phyloP scores from a whole-genome alignment of 2,888 invertebrate genomes.

The Calliphora vomitoria region DNA sequence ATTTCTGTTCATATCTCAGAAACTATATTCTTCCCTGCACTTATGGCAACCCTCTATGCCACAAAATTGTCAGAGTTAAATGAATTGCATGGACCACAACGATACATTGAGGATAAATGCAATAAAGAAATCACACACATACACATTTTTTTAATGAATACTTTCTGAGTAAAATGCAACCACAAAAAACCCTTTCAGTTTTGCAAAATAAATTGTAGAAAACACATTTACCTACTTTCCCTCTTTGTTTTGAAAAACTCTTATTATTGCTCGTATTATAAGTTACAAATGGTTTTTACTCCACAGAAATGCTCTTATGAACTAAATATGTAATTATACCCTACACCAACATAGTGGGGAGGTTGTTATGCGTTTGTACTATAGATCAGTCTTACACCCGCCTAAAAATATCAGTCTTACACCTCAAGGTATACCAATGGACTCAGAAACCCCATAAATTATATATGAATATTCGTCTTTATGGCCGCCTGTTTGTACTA shows the following conservation, averaged over 20 bases:
- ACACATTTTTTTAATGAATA: not conserved
- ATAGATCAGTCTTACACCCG: too few relatives aligned
- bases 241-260: not conserved
- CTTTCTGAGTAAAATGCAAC: slow-evolving; percentile 21
- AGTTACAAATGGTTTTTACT: not conserved
- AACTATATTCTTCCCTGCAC: not conserved
- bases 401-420: too few relatives aligned
- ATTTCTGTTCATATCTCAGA: too few relatives aligned
- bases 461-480: too few relatives aligned
- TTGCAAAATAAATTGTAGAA: slow-evolving; percentile 26
- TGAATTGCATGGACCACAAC: slow-evolving; percentile 40
- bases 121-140: not conserved
- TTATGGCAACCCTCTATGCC: slow-evolving; percentile 18
- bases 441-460: too few relatives aligned
- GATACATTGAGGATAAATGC: slow-evolving; percentile 11
- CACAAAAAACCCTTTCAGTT: slow-evolving; percentile 18
- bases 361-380: too few relatives aligned
- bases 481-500: too few relatives aligned
- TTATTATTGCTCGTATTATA: not conserved
- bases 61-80: slow-evolving; percentile 53
- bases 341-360: too few relatives aligned
- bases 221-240: slow-evolving; percentile 12
- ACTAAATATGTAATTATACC: not conserved
- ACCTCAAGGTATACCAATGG: too few relatives aligned
- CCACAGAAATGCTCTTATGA: slow-evolving; percentile 8